Conservation (phyloP, 2,888 invertebrate species). For the Tetramorium bicarinatum region DNA sequence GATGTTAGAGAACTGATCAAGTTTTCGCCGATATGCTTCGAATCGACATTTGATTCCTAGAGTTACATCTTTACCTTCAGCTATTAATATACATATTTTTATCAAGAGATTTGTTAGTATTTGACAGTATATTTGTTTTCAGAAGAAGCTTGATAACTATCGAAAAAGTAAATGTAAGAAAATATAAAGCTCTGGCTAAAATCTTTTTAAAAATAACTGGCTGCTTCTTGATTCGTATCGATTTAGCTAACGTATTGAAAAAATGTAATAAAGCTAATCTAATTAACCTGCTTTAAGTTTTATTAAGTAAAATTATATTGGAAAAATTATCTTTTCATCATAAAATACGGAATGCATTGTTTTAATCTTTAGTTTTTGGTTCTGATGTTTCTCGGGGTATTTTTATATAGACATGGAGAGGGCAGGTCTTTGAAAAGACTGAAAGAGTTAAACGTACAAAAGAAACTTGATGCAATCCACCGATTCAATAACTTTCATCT, state of each 20-base stretch:
- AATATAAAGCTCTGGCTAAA: not conserved
- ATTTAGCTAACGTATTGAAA: not conserved
- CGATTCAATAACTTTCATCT: conserved; percentile 48
- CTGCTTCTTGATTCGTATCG: not conserved
- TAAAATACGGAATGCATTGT: not conserved
- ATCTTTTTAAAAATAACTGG: not conserved
- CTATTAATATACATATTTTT: not conserved
- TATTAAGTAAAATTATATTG: not conserved
- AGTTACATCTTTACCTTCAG: not conserved
- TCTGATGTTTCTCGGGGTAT: not conserved
- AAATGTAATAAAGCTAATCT: not conserved
- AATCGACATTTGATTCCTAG: conserved; percentile 26
- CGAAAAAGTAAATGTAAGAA: not conserved
- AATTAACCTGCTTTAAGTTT: not conserved
- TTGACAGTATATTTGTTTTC: not conserved
- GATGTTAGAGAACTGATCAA: conserved; percentile 37
- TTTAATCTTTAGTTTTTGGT: not conserved
- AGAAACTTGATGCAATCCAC: conserved; percentile 13
- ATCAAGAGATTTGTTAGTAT: no score
- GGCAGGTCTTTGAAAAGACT: not conserved
- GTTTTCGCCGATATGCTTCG: conserved; percentile 6
- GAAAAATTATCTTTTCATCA: not conserved
- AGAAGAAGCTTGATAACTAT: not conserved
- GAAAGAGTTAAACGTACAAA: conserved; percentile 32
- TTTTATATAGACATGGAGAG: not conserved